Evolutionary conservation across 2,888 invertebrate species (phyloP).

Genomic region (Lithophane semibrunnea): DNA sequence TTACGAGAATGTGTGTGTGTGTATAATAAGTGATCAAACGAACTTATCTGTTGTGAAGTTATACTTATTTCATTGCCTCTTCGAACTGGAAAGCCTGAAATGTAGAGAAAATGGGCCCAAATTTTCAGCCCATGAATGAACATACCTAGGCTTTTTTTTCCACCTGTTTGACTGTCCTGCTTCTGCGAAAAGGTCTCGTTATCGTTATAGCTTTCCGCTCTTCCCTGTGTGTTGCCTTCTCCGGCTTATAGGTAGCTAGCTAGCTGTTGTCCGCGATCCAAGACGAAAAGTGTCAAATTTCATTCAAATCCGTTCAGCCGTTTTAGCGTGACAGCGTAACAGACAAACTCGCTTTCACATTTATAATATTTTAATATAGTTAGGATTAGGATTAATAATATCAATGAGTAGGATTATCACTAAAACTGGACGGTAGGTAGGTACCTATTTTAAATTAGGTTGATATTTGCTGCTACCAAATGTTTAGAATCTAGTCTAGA

Average conservation of each 20-base stretch:
- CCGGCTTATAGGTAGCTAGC: background rate
- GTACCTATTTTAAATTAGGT: background rate
- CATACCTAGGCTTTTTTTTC: background rate
- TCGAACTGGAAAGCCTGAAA: background rate
- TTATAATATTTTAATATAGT: no score
- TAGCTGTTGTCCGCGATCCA: no score
- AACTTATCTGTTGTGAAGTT: no score
- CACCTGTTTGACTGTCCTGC: no score
- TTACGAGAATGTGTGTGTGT: background rate
- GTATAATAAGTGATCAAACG: no score
- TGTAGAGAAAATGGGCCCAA: background rate
- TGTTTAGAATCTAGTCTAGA: slow-evolving; percentile 8
- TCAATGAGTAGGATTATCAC: background rate
- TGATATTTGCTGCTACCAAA: background rate
- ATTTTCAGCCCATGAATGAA: background rate
- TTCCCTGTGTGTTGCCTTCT: background rate
- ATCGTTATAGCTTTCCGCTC: no score
- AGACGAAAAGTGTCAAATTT: no score
- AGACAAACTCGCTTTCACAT: no score
- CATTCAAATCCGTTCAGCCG: no score
- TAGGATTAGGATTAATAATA: background rate
- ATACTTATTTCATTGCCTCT: background rate
- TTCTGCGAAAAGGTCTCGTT: no score
- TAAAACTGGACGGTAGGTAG: background rate
- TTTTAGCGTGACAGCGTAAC: no score